Percentiles rank a stretch among this genome's conserved stretches.
Conservation (phyloP, 1,140 invertebrate species). For the Drosophila malerkotliana region DNA sequence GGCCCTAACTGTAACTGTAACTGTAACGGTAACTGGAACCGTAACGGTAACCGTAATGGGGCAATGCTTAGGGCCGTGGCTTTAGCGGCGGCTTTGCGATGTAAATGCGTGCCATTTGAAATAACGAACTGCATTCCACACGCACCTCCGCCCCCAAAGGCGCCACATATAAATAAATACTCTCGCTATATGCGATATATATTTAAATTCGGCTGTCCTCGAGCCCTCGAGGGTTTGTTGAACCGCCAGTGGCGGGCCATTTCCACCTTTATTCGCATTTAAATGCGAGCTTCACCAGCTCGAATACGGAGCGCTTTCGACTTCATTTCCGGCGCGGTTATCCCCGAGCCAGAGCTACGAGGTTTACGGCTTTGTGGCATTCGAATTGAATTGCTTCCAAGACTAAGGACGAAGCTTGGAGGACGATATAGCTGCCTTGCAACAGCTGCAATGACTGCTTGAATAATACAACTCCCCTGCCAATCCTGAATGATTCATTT, state of each 20-base stretch:
- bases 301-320: conserved; percentile 28
- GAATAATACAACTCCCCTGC: conserved; percentile 41
- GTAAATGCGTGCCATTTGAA: conserved; percentile 58
- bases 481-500: conserved; percentile 13
- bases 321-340: conserved; percentile 50
- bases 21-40: conserved; percentile 23
- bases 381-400: conserved; percentile 62
- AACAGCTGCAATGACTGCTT: conserved; percentile 42
- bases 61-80: conserved; percentile 21
- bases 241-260: conserved; percentile 8
- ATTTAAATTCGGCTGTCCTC: conserved; percentile 22
- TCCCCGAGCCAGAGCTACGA: not conserved
- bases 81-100: conserved; percentile 49
- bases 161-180: conserved; percentile 6
- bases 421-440: not conserved
- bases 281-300: not conserved
- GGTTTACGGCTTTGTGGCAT: conserved; percentile 34
- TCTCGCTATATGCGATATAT: not conserved
- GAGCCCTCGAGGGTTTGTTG: conserved; percentile 37
- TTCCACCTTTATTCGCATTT: conserved; percentile 17
- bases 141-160: not conserved
- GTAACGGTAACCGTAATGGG: conserved; percentile 22
- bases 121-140: conserved; percentile 64
- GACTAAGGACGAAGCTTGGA: not conserved
- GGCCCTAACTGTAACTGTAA: conserved; percentile 10